A percentile compares a stretch with the other conserved stretches of the same genome.
Evolutionary conservation across 2,888 invertebrate genomes (phyloP).

Genomic region (Abscondita cerata): DNA sequence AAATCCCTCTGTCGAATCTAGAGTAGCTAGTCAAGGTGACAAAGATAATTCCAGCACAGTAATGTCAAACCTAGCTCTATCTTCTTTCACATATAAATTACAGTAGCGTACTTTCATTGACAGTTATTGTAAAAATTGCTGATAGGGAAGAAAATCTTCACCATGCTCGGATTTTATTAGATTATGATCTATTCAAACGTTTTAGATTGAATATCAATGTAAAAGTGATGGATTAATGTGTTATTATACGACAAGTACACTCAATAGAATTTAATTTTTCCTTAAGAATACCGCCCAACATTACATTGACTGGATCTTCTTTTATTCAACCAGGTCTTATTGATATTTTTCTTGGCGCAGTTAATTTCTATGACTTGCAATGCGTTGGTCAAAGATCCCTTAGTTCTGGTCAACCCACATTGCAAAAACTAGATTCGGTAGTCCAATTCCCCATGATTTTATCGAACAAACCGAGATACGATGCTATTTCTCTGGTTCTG

Average conservation of each 20-base stretch:
- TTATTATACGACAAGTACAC: constrained; percentile 16
- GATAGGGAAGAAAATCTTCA: constrained; percentile 2
- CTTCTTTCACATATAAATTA: not conserved
- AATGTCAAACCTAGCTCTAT: too few species aligned
- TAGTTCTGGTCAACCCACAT: not conserved
- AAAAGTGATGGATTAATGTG: constrained; percentile 20
- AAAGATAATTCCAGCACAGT: too few species aligned
- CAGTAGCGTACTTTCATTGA: constrained; percentile 20
- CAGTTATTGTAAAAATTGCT: too few species aligned
- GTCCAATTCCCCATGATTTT: not conserved
- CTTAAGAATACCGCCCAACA: constrained; percentile 14
- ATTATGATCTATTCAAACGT: constrained; percentile 14
- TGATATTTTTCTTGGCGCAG: constrained; percentile 21
- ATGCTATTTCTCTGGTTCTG: not conserved
- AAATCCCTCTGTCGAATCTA: not conserved
- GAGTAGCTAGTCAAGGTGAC: not conserved
- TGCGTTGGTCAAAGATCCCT: constrained; percentile 21
- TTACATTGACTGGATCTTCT: too few species aligned
- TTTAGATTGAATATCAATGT: constrained; percentile 20
- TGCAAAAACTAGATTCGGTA: constrained; percentile 26
- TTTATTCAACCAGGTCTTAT: constrained; percentile 8
- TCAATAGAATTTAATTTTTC: constrained; percentile 12
- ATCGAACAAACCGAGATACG: not conserved
- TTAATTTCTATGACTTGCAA: constrained; percentile 13
- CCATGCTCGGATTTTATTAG: constrained; percentile 22